phyloP scores from a whole-genome alignment of 2,888 invertebrate genomes.

The Eustalomyia histrio region DNA sequence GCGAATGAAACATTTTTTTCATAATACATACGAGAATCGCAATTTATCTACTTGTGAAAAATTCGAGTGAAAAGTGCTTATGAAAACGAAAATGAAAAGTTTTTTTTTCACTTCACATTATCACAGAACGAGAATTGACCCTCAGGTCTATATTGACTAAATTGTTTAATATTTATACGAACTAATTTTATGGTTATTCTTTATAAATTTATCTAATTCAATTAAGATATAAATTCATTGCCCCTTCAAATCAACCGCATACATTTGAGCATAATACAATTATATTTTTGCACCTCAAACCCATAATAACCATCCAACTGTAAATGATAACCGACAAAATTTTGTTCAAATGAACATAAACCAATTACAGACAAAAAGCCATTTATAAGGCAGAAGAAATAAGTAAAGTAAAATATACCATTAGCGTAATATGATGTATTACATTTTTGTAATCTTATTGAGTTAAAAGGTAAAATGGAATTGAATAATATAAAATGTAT shows the following conservation, averaged over 20 bases:
- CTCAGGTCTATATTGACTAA: too few species aligned
- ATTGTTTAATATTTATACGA: too few species aligned
- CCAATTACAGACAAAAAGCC: neutral
- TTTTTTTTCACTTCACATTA: too few species aligned
- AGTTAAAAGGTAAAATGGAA: slow-evolving; percentile 1
- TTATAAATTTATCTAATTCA: neutral
- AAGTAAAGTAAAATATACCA: neutral
- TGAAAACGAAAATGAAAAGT: too few species aligned
- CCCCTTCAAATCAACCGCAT: neutral
- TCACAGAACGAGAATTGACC: too few species aligned
- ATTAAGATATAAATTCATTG: neutral
- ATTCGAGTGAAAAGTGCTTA: too few species aligned
- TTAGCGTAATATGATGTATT: neutral
- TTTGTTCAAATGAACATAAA: neutral
- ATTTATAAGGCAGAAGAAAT: neutral
- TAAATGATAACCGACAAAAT: neutral
- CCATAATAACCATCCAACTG: slow-evolving; percentile 6
- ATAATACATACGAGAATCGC: too few species aligned
- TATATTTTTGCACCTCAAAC: slow-evolving; percentile 26
- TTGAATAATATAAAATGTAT: neutral
- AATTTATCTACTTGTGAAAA: too few species aligned
- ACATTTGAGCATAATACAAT: slow-evolving; percentile 42
- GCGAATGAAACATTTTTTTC: too few species aligned
- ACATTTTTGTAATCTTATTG: neutral
- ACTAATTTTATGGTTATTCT: too few species aligned